Evolutionary conservation across 1,140 invertebrate species (phyloP), one percentile per base, ranked within the genome.

Genomic region (Cyclargus thomasi): DNA sequence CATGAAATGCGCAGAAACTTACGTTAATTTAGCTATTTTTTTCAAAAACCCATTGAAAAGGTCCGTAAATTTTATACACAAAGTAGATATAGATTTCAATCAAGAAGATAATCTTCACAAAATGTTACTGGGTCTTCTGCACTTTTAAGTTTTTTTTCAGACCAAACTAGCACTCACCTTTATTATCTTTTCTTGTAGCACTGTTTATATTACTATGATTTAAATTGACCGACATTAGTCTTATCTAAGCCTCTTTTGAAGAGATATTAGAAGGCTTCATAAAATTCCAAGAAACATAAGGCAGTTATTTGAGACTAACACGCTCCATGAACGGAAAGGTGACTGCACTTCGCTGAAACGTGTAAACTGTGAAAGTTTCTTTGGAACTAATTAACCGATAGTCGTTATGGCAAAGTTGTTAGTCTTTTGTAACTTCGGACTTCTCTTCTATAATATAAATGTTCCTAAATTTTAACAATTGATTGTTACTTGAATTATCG

Each of bases 331-430:
- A 73, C 74, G 74, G 72, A 81, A 83, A 86, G 86, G 83, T 86
- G 81, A 87, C 82, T 88, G 86, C 82, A 85, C 83, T 88, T 83
- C 78, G 75, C 62, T 70, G 78, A 78, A 83, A 76, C 67, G 68
- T 74, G 74, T 73, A 74, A 81, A 79, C 69, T 82, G 69, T 73
- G 68, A 73, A 81, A 47, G 39, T 47, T 47, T 47, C 39, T 47
- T 47, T 47, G 39, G 14, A 47, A 47, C 39, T 14, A 47, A 47
- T 47, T 47, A 47, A 16, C 39, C 39, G 39, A 47, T 47, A 47
- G 14, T 47, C 39, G 39, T 47, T 47, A 47, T 14, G 39, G 39
- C 39, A 3, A 47, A 47, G 39, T 47, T 47, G 39, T 62, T 80
- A 80, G 79, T 80, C 67, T 65, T 77, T 47, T 47, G 39, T 29